A percentile compares a stretch with the other conserved stretches of the same genome.
Evolutionary conservation across 1,140 invertebrate species (phyloP).

Genomic region (Leptopilina boulardi): DNA sequence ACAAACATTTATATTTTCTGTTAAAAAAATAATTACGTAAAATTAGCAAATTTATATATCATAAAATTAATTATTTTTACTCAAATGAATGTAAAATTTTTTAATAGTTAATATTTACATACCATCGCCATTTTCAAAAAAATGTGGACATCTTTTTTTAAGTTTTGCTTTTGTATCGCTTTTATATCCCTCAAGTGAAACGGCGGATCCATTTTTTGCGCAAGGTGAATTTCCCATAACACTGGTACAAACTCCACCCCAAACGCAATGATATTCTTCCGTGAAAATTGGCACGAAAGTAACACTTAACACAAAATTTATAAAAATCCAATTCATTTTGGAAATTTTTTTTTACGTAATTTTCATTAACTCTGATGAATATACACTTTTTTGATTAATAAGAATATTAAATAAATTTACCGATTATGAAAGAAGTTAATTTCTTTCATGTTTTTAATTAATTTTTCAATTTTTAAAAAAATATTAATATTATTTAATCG

Average conservation of each 20-base stretch:
- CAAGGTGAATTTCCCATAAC: slow-evolving; percentile 40
- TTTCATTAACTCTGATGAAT: not conserved
- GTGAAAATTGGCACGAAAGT: not conserved
- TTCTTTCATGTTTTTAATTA: too few species aligned
- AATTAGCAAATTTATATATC: slow-evolving; percentile 65
- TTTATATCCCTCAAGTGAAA: not conserved
- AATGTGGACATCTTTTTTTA: slow-evolving; percentile 73
- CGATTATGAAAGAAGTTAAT: too few species aligned
- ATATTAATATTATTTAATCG: too few species aligned
- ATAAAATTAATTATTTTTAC: too few species aligned
- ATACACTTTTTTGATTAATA: not conserved
- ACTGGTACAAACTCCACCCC: slow-evolving; percentile 77
- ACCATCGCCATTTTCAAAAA: slow-evolving; percentile 61
- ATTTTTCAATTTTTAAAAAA: too few species aligned
- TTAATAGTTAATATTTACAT: not conserved
- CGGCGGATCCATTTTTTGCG: not conserved
- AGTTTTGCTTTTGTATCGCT: slow-evolving; percentile 61
- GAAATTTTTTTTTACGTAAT: not conserved
- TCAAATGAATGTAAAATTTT: too few species aligned
- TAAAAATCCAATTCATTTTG: not conserved
- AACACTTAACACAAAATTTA: not conserved
- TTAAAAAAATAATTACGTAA: not conserved
- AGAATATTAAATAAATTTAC: too few species aligned
- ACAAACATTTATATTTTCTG: not conserved
- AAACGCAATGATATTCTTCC: slow-evolving; percentile 72